These are phyloP conservation scores for Chrysogorgia sp. DNA, from an alignment of 92 coral and sea anemone genomes.

Conservation along the genomic window DNA sequence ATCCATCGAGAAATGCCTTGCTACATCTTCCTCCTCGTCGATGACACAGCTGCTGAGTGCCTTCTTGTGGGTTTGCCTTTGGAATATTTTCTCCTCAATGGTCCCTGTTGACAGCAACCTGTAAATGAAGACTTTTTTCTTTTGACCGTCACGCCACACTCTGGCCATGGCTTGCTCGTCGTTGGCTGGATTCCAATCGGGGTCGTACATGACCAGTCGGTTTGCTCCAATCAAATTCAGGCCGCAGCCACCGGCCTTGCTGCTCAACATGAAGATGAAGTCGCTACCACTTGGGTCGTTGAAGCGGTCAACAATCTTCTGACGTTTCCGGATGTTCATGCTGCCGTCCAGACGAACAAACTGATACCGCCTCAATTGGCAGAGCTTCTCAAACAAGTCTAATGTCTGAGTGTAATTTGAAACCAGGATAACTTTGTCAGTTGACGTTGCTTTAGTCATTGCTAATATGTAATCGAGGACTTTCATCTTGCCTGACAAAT, in stretches of 20 bases:
- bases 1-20: conserved; percentile 85
- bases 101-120: conserved; percentile 76
- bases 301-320: conserved; percentile 90
- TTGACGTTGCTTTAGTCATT: conserved; percentile 85
- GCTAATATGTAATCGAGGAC: conserved; percentile 87
- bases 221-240: conserved; percentile 95
- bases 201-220: conserved; percentile 96
- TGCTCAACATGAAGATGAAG: conserved; percentile 92
- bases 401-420: conserved; percentile 97
- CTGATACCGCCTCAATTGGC: conserved; percentile 81
- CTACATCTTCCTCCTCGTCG: conserved; percentile 90
- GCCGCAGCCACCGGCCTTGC: conserved; percentile 99
- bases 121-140: conserved; percentile 72
- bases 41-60: conserved; percentile 96
- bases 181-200: conserved; percentile 99
- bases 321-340: conserved; percentile 94
- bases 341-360: conserved; percentile 91
- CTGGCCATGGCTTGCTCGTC: conserved; percentile 99
- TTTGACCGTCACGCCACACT: conserved; percentile 96
- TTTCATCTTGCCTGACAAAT: conserved; percentile 86
- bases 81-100: conserved; percentile 97
- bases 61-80: conserved; percentile 97
- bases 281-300: conserved; percentile 92
- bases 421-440: conserved; percentile 91
- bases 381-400: conserved; percentile 94